phyloP scores from a whole-genome alignment of 2,888 invertebrate species.

The Brachypterus glaber region DNA sequence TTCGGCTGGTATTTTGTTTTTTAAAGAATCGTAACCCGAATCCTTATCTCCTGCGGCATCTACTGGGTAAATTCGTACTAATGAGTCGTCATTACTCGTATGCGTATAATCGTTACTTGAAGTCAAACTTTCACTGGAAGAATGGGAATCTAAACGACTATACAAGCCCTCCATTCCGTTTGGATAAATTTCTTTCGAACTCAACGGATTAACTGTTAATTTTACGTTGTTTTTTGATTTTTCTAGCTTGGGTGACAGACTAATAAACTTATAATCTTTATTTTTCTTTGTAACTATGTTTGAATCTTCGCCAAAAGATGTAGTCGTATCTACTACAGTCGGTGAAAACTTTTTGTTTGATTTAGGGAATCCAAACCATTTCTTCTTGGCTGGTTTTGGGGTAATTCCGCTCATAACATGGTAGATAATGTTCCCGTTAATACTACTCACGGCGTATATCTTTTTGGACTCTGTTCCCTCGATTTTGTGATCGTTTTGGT shows the following conservation, averaged over 20 bases:
- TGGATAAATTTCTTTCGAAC: constrained; percentile 39
- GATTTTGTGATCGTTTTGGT: constrained; percentile 29
- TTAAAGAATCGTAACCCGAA: constrained; percentile 34
- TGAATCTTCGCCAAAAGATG: constrained; percentile 36
- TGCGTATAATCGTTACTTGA: constrained; percentile 32
- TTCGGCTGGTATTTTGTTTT: constrained; percentile 19
- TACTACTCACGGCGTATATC: constrained; percentile 74
- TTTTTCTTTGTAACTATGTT: constrained; percentile 36
- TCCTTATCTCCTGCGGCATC: constrained; percentile 27
- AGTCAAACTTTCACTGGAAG: constrained; percentile 35
- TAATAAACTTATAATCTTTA: constrained; percentile 36
- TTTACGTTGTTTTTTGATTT: constrained; percentile 35
- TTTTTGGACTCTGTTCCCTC: constrained; percentile 43
- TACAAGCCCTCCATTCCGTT: constrained; percentile 38
- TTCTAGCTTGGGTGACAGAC: constrained; percentile 26
- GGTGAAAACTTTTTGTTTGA: constrained; percentile 32
- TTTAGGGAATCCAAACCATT: constrained; percentile 38
- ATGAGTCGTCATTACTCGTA: constrained; percentile 29
- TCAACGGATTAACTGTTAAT: constrained; percentile 39
- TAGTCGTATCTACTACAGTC: constrained; percentile 35
- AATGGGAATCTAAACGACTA: constrained; percentile 33
- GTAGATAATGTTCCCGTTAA: constrained; percentile 67
- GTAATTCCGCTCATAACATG: constrained; percentile 44
- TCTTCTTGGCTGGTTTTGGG: constrained; percentile 36
- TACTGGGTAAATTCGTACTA: constrained; percentile 18